A percentile compares a stretch with the other conserved stretches of the same genome.
These are phyloP conservation scores for Etheostoma perlongum DNA, from an alignment of 2,797 vertebrate species.

Conservation along the genomic window DNA sequence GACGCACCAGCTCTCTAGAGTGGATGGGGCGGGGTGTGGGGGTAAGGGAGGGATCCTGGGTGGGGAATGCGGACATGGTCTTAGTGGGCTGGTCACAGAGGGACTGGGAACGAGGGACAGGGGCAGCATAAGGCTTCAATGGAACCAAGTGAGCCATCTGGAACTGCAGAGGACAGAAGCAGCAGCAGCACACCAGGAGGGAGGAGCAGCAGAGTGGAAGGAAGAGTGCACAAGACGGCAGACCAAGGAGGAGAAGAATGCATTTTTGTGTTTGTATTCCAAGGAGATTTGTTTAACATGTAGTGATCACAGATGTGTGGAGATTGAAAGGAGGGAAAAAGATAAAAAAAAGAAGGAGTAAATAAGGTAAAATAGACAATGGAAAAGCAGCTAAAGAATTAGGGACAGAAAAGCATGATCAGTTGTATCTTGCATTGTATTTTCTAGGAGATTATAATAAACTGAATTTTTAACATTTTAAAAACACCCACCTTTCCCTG, in stretches of 20 bases:
- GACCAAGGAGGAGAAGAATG: constrained; percentile 28
- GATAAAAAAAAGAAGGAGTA: constrained; percentile 43
- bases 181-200: constrained; percentile 44
- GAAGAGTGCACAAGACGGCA: constrained; percentile 30
- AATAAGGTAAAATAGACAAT: constrained; percentile 42
- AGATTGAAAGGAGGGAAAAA: constrained; percentile 30
- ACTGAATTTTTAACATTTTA: constrained; percentile 14
- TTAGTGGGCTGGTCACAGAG: constrained; percentile 94
- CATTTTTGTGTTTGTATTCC: constrained; percentile 40
- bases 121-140: constrained; percentile 93
- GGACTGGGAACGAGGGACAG: constrained; percentile 94
- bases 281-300: constrained; percentile 21
- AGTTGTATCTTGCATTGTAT: neutral
- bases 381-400: constrained; percentile 49
- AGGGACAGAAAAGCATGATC: constrained; percentile 16
- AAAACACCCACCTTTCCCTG: constrained; percentile 90
- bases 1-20: constrained; percentile 90
- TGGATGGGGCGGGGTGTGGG: constrained; percentile 85
- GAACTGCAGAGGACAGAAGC: constrained; percentile 82
- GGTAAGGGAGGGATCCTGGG: constrained; percentile 89
- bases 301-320: constrained; percentile 21
- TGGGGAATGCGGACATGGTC: constrained; percentile 94
- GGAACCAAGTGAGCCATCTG: constrained; percentile 95
- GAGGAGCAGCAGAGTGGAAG: constrained; percentile 37
- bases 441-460: neutral